Conservation (phyloP, 1,140 invertebrate species). For the Pseudomyrmex dendroicus region DNA sequence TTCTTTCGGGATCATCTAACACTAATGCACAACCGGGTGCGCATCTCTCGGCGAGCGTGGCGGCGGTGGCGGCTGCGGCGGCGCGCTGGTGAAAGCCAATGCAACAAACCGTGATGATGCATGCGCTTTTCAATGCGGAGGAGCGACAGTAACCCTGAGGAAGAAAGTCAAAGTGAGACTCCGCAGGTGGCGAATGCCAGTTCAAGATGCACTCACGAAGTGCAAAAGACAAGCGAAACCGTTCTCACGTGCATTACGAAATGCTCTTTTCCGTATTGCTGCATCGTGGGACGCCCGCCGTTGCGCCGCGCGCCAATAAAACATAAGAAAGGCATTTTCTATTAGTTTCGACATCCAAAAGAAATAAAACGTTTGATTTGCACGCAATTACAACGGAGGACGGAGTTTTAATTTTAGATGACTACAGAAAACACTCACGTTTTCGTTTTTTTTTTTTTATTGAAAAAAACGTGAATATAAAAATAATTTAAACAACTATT, state of each 20-base stretch:
- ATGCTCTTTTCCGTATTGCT: slow-evolving; percentile 47
- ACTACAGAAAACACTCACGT: no score
- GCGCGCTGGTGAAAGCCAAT: slow-evolving; percentile 17
- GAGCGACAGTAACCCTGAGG: slow-evolving; percentile 41
- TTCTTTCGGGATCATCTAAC: neutral
- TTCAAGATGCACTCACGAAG: neutral
- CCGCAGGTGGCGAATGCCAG: slow-evolving; percentile 23
- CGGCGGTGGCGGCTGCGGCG: no score
- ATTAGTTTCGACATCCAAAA: neutral
- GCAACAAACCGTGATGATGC: neutral
- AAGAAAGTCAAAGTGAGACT: slow-evolving; percentile 67
- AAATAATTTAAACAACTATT: no score
- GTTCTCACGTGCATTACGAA: slow-evolving; percentile 28
- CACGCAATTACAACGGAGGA: no score
- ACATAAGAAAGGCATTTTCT: slow-evolving; percentile 32
- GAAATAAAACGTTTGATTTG: neutral
- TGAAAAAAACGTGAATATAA: no score
- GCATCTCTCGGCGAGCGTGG: neutral
- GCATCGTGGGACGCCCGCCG: slow-evolving; percentile 22
- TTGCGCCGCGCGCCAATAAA: neutral
- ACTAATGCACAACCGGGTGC: neutral
- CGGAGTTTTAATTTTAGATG: no score
- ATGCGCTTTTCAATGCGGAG: slow-evolving; percentile 1
- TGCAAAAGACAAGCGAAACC: slow-evolving; percentile 8
- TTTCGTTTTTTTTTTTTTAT: no score